phyloP scores from a whole-genome alignment of 1,140 invertebrate genomes.

The Anastrepha ludens region DNA sequence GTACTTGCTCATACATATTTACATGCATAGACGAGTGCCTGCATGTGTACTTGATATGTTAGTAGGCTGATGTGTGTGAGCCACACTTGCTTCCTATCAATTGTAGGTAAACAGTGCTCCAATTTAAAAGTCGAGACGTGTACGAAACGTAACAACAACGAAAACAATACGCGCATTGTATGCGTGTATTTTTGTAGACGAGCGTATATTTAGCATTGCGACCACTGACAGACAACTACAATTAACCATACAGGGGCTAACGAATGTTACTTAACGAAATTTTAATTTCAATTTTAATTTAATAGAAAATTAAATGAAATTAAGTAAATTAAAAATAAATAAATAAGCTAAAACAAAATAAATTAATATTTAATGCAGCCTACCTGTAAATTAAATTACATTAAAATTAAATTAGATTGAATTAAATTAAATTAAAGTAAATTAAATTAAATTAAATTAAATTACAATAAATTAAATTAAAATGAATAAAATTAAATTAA shows the following conservation, averaged over 20 bases:
- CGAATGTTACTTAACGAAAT: neutral
- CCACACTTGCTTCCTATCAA: constrained; percentile 26
- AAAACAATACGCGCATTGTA: neutral
- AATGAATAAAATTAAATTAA: no score
- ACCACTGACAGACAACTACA: neutral
- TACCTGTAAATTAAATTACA: neutral
- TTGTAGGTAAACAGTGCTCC: constrained; percentile 5
- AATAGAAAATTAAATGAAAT: neutral
- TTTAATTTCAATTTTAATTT: neutral
- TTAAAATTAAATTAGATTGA: neutral
- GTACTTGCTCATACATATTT: neutral
- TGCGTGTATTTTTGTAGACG: neutral
- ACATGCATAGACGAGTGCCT: neutral
- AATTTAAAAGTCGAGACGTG: neutral
- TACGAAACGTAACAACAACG: neutral
- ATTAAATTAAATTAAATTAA: neutral
- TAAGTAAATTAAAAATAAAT: neutral
- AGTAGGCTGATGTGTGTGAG: neutral
- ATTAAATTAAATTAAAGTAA: neutral
- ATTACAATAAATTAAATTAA: no score
- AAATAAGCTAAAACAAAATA: neutral
- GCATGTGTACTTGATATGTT: neutral
- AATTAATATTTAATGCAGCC: neutral
- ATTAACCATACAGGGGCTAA: neutral
- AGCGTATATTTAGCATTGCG: neutral